Conservation (phyloP, 2,113 vertebrate genomes). For the Probosciger aterrimus region DNA sequence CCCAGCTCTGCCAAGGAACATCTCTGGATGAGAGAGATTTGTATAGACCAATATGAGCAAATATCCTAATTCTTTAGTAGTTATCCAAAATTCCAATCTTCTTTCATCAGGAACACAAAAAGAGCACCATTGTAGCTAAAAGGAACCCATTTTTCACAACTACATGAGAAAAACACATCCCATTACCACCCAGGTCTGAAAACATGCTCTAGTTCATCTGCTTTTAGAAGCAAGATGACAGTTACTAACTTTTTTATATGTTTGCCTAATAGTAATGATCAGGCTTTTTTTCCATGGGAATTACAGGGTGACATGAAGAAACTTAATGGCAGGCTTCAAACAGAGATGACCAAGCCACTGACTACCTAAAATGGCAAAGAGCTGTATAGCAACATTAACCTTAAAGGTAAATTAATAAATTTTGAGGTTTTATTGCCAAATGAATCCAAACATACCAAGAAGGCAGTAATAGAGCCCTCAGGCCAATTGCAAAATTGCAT, state of each 20-base stretch:
- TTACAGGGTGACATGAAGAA: neutral
- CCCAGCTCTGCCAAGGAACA: neutral
- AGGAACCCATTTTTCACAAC: neutral
- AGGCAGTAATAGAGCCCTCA: neutral
- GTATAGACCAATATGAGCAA: neutral
- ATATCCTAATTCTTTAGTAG: neutral
- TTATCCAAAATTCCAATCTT: neutral
- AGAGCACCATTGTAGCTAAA: neutral
- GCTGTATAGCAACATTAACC: neutral
- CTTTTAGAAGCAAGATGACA: neutral
- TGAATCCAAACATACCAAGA: neutral
- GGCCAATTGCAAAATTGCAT: neutral
- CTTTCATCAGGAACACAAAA: neutral
- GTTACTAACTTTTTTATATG: neutral
- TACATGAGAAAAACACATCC: neutral
- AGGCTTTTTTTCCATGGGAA: neutral
- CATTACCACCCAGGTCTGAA: neutral
- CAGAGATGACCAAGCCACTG: neutral
- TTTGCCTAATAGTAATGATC: neutral
- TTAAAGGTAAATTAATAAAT: neutral
- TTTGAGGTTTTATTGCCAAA: neutral
- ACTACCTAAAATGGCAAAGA: neutral
- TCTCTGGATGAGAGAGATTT: neutral
- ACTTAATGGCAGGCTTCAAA: neutral
- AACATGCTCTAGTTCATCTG: neutral